Conservation (phyloP, 2,797 vertebrate genomes). For the Hozukius guyotensis region DNA sequence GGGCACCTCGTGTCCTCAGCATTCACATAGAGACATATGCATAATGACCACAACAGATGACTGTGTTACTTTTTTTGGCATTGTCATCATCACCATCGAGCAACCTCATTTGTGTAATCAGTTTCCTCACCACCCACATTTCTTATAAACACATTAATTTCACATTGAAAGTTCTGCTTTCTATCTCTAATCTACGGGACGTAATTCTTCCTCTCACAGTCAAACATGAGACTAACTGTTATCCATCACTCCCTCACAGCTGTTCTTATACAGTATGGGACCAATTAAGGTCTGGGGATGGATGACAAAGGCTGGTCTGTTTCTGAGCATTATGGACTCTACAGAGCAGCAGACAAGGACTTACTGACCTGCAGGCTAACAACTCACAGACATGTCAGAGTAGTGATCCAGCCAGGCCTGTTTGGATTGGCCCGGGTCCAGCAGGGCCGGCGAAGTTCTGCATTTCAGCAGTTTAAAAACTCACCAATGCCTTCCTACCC, state of each 20-base stretch:
- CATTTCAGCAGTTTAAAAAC: constrained; percentile 36
- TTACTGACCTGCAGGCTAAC: constrained; percentile 33
- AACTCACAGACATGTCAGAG: constrained; percentile 43
- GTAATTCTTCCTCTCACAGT: not conserved
- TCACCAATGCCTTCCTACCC: not conserved
- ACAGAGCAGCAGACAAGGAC: constrained; percentile 6
- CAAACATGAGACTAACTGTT: constrained; percentile 12
- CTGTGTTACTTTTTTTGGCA: not conserved
- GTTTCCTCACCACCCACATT: not conserved
- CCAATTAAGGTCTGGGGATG: constrained; percentile 14
- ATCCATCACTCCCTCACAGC: constrained; percentile 33
- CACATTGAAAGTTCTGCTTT: not conserved
- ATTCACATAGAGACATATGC: not conserved
- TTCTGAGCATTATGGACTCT: constrained; percentile 7
- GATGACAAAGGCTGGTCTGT: constrained; percentile 56
- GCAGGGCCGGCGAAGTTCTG: not conserved
- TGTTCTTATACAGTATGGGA: constrained; percentile 24
- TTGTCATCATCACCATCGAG: not conserved
- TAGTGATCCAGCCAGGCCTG: constrained; percentile 36
- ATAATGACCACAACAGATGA: not conserved
- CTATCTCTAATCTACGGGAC: not conserved
- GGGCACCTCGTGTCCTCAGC: not conserved
- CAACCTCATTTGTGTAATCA: not conserved
- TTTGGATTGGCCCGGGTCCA: constrained; percentile 63
- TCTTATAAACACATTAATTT: not conserved